Evolutionary conservation across 1,140 invertebrate genomes (phyloP), one percentile per base, ranked within the genome.

Genomic region (Maconellicoccus hirsutus): DNA sequence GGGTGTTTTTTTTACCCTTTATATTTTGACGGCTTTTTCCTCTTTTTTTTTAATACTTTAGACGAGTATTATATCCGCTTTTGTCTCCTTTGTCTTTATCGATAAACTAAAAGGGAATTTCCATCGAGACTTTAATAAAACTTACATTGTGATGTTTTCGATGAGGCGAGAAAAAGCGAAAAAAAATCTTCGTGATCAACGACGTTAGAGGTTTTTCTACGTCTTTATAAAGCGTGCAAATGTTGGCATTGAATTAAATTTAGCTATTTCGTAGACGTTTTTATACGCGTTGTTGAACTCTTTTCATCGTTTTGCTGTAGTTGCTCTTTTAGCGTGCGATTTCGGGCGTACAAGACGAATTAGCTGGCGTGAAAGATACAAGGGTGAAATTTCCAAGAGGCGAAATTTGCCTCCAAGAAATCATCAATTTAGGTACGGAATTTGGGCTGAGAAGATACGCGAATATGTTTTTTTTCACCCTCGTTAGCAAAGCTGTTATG

Each of bases 201-300:
- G 42, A 8, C 42, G 42, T 16, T 52, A 3, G 29, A 12, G 6
- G 6, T 14, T 3, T 52, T 52, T 52, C n/a, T 52, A 52, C 42
- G 42, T 52, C 42, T 52, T 52, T 52, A 52, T n/a, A 52, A 52
- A 33, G 42, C n/a, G 6, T 16, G n/a, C 12, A 52, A 16, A 16
- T 19, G 42, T 52, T 52, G 42, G 42, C 42, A 52, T 52, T 52
- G 42, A 52, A 52, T 52, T 52, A 52, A 52, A 52, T 52, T 52
- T 52, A 52, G 42, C 4, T 52, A 52, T 3, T n/a, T n/a, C n/a
- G n/a, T n/a, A n/a, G n/a, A n/a, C n/a, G n/a, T n/a, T 19, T 6
- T 52, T 52, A 19, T 52, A 52, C 42, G 42, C 42, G 16, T 3
- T 19, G 42, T 19, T 19, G 42, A 52, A 19, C 42, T 19, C 12